Evolutionary conservation across 2,888 invertebrate genomes (phyloP).

Genomic region (Nomada hirtipes): DNA sequence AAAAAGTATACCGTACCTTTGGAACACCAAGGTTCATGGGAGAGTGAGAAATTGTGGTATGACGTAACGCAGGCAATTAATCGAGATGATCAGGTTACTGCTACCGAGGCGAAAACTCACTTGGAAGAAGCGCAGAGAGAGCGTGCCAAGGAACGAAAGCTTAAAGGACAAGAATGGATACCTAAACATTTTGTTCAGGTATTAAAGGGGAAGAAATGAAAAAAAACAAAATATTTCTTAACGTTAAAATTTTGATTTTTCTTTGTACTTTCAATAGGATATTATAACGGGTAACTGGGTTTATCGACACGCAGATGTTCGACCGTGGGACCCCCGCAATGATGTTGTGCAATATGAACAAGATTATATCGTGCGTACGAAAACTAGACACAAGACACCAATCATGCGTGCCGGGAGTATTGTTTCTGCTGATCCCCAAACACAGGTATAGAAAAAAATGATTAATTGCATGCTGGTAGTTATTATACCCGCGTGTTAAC

Average conservation of each 20-base stretch:
- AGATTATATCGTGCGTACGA: constrained; percentile 91
- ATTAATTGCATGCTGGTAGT: constrained; percentile 9
- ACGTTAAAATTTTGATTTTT: constrained; percentile 4
- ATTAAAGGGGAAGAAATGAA: background rate
- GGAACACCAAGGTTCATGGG: constrained; percentile 91
- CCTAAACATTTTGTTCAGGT: constrained; percentile 91
- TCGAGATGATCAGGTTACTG: constrained; percentile 92
- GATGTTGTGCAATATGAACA: constrained; percentile 95
- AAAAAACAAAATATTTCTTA: background rate
- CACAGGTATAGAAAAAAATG: constrained; percentile 78
- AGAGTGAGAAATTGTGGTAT: constrained; percentile 95
- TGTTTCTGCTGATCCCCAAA: constrained; percentile 87
- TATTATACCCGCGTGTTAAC: constrained; percentile 10
- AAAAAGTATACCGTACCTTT: constrained; percentile 91
- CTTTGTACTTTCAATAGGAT: constrained; percentile 74
- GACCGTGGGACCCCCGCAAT: constrained; percentile 95
- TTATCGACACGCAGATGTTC: constrained; percentile 91
- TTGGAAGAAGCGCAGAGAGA: constrained; percentile 95
- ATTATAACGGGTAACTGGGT: constrained; percentile 88
- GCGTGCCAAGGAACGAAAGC: constrained; percentile 89
- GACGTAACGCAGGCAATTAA: constrained; percentile 94
- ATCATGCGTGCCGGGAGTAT: constrained; percentile 90
- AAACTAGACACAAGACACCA: constrained; percentile 91
- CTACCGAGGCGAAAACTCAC: constrained; percentile 95
- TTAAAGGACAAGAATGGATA: constrained; percentile 88